Evolutionary conservation across 2,797 vertebrate genomes (phyloP).

Genomic region (Mionectes olivaceus): DNA sequence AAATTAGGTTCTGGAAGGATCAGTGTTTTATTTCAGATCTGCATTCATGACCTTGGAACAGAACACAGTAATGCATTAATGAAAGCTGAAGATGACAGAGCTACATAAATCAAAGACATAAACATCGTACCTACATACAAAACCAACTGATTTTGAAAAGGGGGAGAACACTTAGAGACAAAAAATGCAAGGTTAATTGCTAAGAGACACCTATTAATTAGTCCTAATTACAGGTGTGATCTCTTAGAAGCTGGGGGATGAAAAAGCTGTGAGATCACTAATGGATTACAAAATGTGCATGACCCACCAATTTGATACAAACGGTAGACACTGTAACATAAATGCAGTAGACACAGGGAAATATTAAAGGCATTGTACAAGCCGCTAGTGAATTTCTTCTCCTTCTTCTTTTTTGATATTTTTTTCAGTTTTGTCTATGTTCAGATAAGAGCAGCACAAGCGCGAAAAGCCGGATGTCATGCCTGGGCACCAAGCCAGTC

Average conservation of each 20-base stretch:
- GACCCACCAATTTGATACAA: accelerated
- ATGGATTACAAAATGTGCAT: background rate
- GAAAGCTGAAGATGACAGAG: background rate
- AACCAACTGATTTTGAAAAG: background rate
- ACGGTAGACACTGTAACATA: background rate
- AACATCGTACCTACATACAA: background rate
- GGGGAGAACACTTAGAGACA: background rate
- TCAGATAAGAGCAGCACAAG: background rate
- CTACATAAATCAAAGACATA: background rate
- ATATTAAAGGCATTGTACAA: background rate
- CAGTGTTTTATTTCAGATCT: background rate
- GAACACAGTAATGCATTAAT: background rate
- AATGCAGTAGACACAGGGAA: background rate
- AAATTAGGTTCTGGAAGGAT: background rate
- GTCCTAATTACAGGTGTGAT: background rate
- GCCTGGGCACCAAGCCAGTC: background rate
- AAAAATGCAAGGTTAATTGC: background rate
- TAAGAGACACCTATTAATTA: background rate
- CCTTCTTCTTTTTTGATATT: accelerated
- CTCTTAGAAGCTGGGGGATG: background rate
- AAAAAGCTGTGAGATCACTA: background rate
- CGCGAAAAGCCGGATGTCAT: background rate
- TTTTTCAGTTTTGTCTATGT: background rate
- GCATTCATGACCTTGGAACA: background rate
- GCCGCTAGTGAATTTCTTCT: background rate